Evolutionary conservation across 2,113 vertebrate species (phyloP), one percentile per base, ranked within the genome.

Genomic region (Nothocercus julius): DNA sequence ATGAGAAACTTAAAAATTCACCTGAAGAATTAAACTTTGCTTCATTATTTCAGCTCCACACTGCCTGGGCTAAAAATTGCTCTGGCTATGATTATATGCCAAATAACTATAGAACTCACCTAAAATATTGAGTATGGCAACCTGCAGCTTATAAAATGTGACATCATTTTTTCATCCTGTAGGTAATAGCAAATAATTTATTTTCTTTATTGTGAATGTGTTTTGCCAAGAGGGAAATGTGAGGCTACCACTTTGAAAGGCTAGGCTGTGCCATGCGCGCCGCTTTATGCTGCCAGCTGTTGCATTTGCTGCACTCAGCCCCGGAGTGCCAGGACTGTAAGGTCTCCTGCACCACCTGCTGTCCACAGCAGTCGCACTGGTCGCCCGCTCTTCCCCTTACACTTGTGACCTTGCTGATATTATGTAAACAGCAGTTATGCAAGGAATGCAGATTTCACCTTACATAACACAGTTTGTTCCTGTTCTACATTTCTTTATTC

Each of bases 401-500:
- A 15, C 77, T 51, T n/a, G 47, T n/a, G 68, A 44, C 88, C 38
- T 24, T 13, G n/a, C 64, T 9, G 11, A 47, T 21, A 2, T 88
- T 92, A 81, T 56, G 75, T 85, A 95, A 96, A 91, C 74, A 68
- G 85, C 56, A 17, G 44, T 89, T 90, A 96, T 38, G 85, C 89
- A 95, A 95, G 93, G 72, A 90, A 90, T 36, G 82, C 70, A 77
- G 89, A 80, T 93, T 85, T 96, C 79, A 84, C 74, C 82, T 97
- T 93, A 79, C 32, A 8, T 95, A 96, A 95, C 30, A 95, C 24
- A 4, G 19, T 49, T 28, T 19, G 2, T 22, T 75, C 38, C 92
- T 74, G 3, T 7, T 47, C 7, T 32, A 64, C 53, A 3, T 68
- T 49, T 30, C 78, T 59, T 63, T 21, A 6, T 18, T 9, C 6